These are phyloP conservation scores for Conus canariensis DNA, from an alignment of 2,888 invertebrate species.

Conservation along the genomic window DNA sequence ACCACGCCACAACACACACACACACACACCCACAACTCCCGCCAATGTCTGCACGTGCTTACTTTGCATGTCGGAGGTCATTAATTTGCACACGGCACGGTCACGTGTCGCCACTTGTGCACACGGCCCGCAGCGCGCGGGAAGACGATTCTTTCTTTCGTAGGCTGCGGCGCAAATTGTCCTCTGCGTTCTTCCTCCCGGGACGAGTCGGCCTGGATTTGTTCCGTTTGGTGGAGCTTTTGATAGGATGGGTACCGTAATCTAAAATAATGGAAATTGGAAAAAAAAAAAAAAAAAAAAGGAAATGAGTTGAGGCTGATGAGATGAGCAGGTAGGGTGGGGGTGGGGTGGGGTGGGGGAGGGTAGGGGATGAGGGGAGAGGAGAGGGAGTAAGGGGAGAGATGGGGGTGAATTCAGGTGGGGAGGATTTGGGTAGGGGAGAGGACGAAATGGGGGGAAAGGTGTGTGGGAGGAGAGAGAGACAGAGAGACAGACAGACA, in stretches of 20 bases:
- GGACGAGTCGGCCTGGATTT: not conserved
- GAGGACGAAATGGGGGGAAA: too few relatives aligned
- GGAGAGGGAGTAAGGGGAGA: not conserved
- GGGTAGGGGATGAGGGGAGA: not conserved
- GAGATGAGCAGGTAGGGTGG: not conserved
- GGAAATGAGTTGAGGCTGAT: not conserved
- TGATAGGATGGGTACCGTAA: not conserved
- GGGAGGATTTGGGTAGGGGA: too few relatives aligned
- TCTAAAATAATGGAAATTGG: not conserved
- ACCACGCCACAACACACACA: not conserved
- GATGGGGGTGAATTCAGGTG: too few relatives aligned
- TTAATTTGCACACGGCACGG: not conserved
- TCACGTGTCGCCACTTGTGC: slow-evolving; percentile 30
- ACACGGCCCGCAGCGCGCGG: not conserved
- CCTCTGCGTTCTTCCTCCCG: not conserved
- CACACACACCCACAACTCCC: too few relatives aligned
- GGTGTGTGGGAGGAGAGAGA: not conserved
- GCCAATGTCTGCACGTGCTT: not conserved
- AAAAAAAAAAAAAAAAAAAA: not conserved
- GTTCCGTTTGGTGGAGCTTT: not conserved
- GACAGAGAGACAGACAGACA: not conserved
- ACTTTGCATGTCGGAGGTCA: not conserved
- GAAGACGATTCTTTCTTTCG: not conserved
- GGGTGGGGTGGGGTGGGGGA: not conserved
- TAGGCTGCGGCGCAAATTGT: slow-evolving; percentile 11